Evolutionary conservation across 2,113 vertebrate species (phyloP).

Genomic region (Hemiprocne comata): DNA sequence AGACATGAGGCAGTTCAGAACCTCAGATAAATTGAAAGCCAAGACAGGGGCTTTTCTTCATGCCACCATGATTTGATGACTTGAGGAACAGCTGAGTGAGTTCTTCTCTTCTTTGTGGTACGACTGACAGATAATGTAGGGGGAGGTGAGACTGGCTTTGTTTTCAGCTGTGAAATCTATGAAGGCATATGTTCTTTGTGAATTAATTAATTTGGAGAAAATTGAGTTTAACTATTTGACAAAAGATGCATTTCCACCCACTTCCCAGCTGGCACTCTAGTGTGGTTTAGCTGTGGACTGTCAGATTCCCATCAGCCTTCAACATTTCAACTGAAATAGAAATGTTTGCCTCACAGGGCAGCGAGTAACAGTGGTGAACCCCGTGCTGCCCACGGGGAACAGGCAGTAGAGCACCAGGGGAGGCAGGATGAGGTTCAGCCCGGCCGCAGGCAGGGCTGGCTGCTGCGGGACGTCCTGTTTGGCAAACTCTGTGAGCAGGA

Average conservation of each 20-base stretch:
- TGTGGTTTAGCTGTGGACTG: neutral
- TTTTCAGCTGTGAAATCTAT: conserved; percentile 16
- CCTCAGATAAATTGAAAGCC: neutral
- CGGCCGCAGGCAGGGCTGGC: neutral
- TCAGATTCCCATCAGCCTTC: conserved; percentile 21
- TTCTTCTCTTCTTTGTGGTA: neutral
- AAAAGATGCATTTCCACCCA: conserved; percentile 49
- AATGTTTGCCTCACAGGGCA: neutral
- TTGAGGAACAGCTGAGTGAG: neutral
- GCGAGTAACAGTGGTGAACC: neutral
- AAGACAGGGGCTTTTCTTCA: neutral
- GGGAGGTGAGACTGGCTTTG: conserved; percentile 1
- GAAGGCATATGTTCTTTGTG: conserved; percentile 30
- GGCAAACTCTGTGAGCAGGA: accelerated
- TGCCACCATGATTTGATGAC: neutral
- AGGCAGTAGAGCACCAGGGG: neutral
- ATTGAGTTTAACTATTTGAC: conserved; percentile 17
- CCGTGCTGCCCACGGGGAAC: neutral
- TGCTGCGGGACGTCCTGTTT: accelerated
- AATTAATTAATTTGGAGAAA: conserved; percentile 40
- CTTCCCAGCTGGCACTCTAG: conserved; percentile 34
- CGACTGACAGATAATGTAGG: neutral
- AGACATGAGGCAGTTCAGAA: neutral
- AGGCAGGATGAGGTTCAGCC: neutral
- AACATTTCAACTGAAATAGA: neutral